These are phyloP conservation scores for Cotesia vestalis DNA, from an alignment of 1,140 invertebrate genomes.

Conservation along the genomic window DNA sequence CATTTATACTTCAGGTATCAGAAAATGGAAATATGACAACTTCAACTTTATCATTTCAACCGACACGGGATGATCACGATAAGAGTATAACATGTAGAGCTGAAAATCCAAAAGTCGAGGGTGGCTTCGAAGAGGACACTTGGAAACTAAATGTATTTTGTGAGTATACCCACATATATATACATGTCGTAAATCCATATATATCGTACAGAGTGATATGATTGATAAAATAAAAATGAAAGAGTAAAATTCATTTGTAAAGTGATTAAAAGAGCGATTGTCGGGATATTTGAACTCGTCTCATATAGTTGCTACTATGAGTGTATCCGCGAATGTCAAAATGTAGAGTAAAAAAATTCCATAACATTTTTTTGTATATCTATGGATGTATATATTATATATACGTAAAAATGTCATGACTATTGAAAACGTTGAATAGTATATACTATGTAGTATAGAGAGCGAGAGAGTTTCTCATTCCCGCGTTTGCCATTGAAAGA, in stretches of 20 bases:
- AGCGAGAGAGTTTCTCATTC: too few species aligned
- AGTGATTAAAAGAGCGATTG: too few species aligned
- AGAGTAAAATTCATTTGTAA: background rate
- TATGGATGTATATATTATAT: background rate
- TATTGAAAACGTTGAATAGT: constrained; percentile 15
- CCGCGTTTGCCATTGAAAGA: constrained; percentile 46
- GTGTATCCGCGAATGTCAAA: too few species aligned
- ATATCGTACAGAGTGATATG: background rate
- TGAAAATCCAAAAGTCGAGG: constrained; percentile 78
- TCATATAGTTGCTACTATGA: too few species aligned
- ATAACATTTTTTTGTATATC: too few species aligned
- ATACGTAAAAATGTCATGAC: constrained; percentile 2
- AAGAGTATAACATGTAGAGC: constrained; percentile 82
- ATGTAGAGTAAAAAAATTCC: too few species aligned
- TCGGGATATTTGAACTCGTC: too few species aligned
- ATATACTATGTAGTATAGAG: background rate
- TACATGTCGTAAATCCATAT: background rate
- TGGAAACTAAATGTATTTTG: constrained; percentile 85
- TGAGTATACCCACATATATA: constrained; percentile 65
- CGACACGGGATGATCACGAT: constrained; percentile 79
- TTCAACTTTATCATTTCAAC: constrained; percentile 78
- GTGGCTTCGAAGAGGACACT: constrained; percentile 77
- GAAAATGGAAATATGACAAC: constrained; percentile 82
- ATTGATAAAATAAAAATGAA: constrained; percentile 10
- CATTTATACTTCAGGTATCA: constrained; percentile 69